Base-by-base conservation (phyloP, 92 coral and sea anemone genomes). In the Pocillopora meandrina region DNA sequence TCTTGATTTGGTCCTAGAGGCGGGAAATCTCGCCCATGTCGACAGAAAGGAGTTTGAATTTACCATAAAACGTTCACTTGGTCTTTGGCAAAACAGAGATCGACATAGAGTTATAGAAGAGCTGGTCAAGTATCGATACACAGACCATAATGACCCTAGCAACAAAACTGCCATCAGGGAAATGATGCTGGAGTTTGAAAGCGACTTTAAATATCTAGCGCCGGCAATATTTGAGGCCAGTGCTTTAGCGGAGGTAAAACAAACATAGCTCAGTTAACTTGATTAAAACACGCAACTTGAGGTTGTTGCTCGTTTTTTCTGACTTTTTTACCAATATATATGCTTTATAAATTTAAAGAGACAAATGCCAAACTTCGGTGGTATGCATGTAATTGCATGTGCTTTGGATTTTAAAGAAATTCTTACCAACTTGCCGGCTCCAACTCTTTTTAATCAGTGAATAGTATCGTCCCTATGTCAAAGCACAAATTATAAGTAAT, bases 191-290 rank as follows among this genome's bases (percentile, higher is more conserved):
- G 59, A 80, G 23, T 31, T 80, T 80, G n/a, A 67, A 59, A 68
- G 19, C 33, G 84, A 80, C 15, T 23, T 71, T 2, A 68, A 67
- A 66, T 1, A 18, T 4, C 65, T 80, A 1, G 75, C 84, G 11
- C 84, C 84, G 59, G 47, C 74, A 60, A 55, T 80, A 6, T 80
- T 67, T 71, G 68, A 68, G n/a, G 84, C 76, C 18, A 70, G 56
- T 2, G 76, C 84, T 18, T 59, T 80, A 56, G 66, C 80, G 23
- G 77, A 74, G 68, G 84, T 78, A 60, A 56, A 26, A 26, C 31
- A 26, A 0, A 26, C 31, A 26, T 26, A 26, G 31, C 31, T 26
- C 31, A 18, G 10, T 72, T 12, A n/a, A 64, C 68, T 19, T 17
- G 10, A 17, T 65, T 7, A n/a, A 65, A 23, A 65, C 11, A 10